Base-by-base conservation (phyloP, 2,888 invertebrate genomes). In the Erebia ligea region DNA sequence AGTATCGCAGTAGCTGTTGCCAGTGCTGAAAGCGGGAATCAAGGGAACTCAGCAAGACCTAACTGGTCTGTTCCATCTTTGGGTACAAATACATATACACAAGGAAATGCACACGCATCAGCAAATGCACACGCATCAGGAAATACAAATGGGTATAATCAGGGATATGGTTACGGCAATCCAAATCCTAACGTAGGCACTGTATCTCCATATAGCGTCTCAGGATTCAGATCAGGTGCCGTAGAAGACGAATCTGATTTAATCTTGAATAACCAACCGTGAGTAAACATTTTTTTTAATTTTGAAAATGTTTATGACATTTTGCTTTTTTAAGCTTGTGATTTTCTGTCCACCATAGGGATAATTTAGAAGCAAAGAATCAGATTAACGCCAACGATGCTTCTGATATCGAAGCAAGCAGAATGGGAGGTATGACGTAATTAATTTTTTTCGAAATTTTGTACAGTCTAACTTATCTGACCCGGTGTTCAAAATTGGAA, bases 101-200 rank as follows among this genome's bases (percentile, higher is more conserved):
- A 68, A 54, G 70, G 71, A 45, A 25, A 74, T 50, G 73, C 77
- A 61, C 59, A 68, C 21, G 70, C 71, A 25, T 50, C 42, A 1
- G 40, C 45, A 15, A 45, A 42, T n/a, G 54, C 50, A 2, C 66
- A 42, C 21, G 21, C 40, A 1, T 42, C 11, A 17, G 54, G 56
- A 45, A 21, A 48, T n/a, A 15, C 17, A 9, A 19, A 21, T 13
- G 63, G 52, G n/a, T 34, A 10, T 64, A 52, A 64, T 42, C 56
- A 42, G 34, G 63, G 25, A 34, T 19, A 42, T 42, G 19, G 40
- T 17, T 17, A 64, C 34, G 52, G 17, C 6, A 40, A 54, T 67
- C 17, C 67, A 11, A 8, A n/a, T 59, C 10, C 25, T 1, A 8
- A 63, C 48, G 21, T 57, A 10, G 64, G 64, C 13, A 70, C 61